Percentiles rank a stretch among this genome's conserved stretches.
Evolutionary conservation across 2,797 vertebrate species (phyloP).

Genomic region (Enteromius afrohamiltoni): DNA sequence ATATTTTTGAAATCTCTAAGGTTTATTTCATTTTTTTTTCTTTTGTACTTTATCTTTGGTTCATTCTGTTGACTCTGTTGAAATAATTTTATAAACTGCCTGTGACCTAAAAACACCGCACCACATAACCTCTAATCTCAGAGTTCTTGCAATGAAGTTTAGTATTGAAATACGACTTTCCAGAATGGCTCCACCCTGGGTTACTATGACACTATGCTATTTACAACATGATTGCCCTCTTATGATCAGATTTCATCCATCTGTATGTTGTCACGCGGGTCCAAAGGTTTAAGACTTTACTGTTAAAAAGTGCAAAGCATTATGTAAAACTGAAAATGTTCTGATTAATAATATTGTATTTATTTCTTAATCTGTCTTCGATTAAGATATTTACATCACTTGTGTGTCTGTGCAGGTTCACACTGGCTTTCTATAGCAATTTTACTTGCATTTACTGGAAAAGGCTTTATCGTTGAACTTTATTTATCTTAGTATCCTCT

Average conservation of each 20-base stretch:
- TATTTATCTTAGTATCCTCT: background rate
- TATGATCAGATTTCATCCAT: slow-evolving; percentile 18
- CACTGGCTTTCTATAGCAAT: background rate
- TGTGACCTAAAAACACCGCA: background rate
- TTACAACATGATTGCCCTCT: slow-evolving; percentile 67
- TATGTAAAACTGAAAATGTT: background rate
- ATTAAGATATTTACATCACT: background rate
- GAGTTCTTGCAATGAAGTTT: background rate
- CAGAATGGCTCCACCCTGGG: slow-evolving; percentile 9
- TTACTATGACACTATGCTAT: slow-evolving; percentile 47
- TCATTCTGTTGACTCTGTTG: background rate
- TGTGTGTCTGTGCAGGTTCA: background rate
- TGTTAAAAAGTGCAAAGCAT: background rate
- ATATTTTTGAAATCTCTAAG: background rate
- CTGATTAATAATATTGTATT: background rate
- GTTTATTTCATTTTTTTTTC: background rate
- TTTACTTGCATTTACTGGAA: background rate
- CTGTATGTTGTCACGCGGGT: slow-evolving; percentile 12
- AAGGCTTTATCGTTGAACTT: background rate
- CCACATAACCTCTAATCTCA: background rate
- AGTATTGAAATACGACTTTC: slow-evolving; percentile 13
- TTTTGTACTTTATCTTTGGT: background rate
- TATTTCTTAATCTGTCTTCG: background rate
- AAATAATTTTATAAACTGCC: background rate
- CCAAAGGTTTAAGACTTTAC: slow-evolving; percentile 43